These are phyloP conservation scores for Pagetopsis macropterus DNA, from an alignment of 2,797 vertebrate species.

Conservation along the genomic window DNA sequence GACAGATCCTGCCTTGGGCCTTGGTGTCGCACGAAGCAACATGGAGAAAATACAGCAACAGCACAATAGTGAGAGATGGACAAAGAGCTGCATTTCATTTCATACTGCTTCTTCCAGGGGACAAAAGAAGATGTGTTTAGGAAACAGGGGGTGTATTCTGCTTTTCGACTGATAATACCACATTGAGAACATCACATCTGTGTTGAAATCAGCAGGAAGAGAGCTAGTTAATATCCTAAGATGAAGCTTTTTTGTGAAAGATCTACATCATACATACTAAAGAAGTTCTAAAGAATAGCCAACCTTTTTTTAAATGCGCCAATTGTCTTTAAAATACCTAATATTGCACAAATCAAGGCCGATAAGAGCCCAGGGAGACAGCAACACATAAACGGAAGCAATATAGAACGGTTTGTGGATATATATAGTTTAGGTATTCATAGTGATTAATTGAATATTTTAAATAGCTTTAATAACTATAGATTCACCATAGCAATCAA, in stretches of 20 bases:
- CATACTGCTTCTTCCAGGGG: conserved; percentile 5
- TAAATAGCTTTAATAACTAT: conserved; percentile 41
- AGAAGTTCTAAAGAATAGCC: not conserved
- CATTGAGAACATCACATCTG: too few relatives aligned
- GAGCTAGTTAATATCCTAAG: conserved; percentile 21
- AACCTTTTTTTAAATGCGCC: conserved; percentile 8
- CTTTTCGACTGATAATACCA: too few relatives aligned
- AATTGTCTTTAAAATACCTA: conserved; percentile 5
- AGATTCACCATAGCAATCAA: conserved; percentile 55
- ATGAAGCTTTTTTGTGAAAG: conserved; percentile 39
- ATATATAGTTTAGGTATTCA: conserved; percentile 12
- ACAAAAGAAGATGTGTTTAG: too few relatives aligned
- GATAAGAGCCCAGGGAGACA: not conserved
- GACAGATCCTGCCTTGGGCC: conserved; percentile 57
- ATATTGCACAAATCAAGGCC: conserved; percentile 14
- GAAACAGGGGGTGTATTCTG: too few relatives aligned
- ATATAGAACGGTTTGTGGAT: not conserved
- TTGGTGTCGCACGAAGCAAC: conserved; percentile 60
- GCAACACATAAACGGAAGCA: conserved; percentile 1
- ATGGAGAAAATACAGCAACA: conserved; percentile 36
- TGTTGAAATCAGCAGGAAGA: too few relatives aligned
- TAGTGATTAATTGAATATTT: conserved; percentile 43
- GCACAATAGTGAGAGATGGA: conserved; percentile 24
- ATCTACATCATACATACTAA: conserved; percentile 30
- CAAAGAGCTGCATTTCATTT: conserved; percentile 30